Base-by-base conservation (phyloP, 2,797 vertebrate genomes). In the Mus caroli region DNA sequence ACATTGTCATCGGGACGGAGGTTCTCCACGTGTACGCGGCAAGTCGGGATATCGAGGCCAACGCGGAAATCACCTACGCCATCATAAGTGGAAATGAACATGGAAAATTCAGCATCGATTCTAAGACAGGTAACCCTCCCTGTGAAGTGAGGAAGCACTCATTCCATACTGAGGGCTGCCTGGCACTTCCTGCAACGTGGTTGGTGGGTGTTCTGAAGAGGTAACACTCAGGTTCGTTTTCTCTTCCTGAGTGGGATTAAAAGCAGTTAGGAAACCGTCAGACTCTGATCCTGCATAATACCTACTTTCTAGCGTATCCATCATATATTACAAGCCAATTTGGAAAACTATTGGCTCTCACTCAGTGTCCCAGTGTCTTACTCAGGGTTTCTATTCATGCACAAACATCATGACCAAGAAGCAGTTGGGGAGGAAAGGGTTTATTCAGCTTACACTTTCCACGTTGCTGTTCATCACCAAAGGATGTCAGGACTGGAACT, bases 81-180 rank as follows among this genome's bases (percentile, higher is more conserved):
- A 99, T 99, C 97, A 98, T 99, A 96, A 99, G 99, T 50, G 99
- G 99, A 80, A 99, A 99, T 0, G 99, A 99, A 94, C 99, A 99
- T 0, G 99, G 99, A 94, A 99, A 99, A 98, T 99, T 99, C 98
- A 99, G 99, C 84, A 99, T 99, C 6, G 99, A 99, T 95, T 98
- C 99, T 12, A 98, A 97, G 82, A 99, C 99, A 96, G 99, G 99
- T 99, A 99, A 98, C 34, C 0, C 28, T 4, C 10, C 6, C 1
- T 0, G 10, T 40, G 10, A 14, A 14, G 11, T 1, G 31, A 83
- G 28, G 71, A 75, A 54, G 14, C 73, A 52, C 79, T 91, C 34
- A 4, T 91, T 82, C 67, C 31, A 15, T 15, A n/a, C 67, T 4
- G 52, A 40, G 4, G 40, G 1, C 6, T 86, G 12, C 40, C 13